Percentiles rank a stretch among this genome's conserved stretches.
These are phyloP conservation scores for Crotalus horridus DNA, from an alignment of 2,113 vertebrate species.

Conservation along the genomic window DNA sequence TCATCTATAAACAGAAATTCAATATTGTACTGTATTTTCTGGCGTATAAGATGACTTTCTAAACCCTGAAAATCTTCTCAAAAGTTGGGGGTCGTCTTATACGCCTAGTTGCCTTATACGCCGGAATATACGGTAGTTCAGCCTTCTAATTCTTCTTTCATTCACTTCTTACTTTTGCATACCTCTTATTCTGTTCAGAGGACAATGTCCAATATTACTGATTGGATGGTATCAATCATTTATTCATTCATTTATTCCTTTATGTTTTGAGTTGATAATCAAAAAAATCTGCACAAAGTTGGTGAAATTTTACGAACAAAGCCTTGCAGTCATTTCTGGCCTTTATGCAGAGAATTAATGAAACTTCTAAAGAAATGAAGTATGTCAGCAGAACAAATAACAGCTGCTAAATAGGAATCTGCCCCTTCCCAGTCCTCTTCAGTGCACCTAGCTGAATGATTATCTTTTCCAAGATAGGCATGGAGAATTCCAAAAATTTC, in stretches of 20 bases:
- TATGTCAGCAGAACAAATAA: background rate
- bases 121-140: background rate
- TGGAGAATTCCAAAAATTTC: background rate
- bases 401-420: constrained; percentile 19
- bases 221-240: background rate
- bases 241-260: background rate
- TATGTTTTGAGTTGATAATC: background rate
- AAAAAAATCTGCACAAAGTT: constrained; percentile 4
- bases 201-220: background rate
- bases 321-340: constrained; percentile 37
- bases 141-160: background rate
- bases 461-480: background rate
- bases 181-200: background rate
- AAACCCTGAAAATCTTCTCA: too few species aligned
- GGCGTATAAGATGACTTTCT: too few species aligned
- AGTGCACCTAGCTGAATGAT: background rate
- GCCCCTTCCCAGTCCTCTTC: background rate
- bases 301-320: constrained; percentile 44
- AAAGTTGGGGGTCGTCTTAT: too few species aligned
- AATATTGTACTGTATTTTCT: too few species aligned
- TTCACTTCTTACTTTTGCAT: background rate
- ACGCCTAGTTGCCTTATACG: too few species aligned
- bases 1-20: too few species aligned
- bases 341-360: constrained; percentile 34
- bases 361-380: constrained; percentile 23